phyloP scores from a whole-genome alignment of 2,888 invertebrate species.

The Choreutis nemorana region DNA sequence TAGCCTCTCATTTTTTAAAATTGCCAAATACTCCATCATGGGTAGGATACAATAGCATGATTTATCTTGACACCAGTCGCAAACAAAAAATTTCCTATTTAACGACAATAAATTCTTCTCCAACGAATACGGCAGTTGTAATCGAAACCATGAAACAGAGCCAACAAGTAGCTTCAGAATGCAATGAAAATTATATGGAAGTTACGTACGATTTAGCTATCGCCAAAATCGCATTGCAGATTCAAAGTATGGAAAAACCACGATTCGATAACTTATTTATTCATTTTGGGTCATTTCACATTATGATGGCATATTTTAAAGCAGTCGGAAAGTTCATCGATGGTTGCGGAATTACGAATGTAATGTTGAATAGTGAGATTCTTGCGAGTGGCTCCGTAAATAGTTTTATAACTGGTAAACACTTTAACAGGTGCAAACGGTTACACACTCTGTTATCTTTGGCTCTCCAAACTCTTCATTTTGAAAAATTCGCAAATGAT shows the following conservation, averaged over 20 bases:
- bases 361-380: slow-evolving; percentile 9
- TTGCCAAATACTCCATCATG: slow-evolving; percentile 15
- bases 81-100: slow-evolving; percentile 20
- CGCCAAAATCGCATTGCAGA: slow-evolving; percentile 12
- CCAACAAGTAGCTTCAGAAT: slow-evolving; percentile 16
- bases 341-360: slow-evolving; percentile 18
- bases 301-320: slow-evolving; percentile 19
- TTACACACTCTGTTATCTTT: slow-evolving; percentile 16
- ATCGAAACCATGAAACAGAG: slow-evolving; percentile 16
- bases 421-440: slow-evolving; percentile 22
- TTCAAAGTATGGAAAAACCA: slow-evolving; percentile 16
- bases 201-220: slow-evolving; percentile 22
- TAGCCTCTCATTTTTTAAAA: slow-evolving; percentile 10
- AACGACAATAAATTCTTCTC: slow-evolving; percentile 21
- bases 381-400: slow-evolving; percentile 17
- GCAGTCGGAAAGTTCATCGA: slow-evolving; percentile 20
- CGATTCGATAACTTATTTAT: slow-evolving; percentile 20
- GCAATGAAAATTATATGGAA: slow-evolving; percentile 14
- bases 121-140: slow-evolving; percentile 18
- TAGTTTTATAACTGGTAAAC: slow-evolving; percentile 19
- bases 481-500: slow-evolving; percentile 14
- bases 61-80: slow-evolving; percentile 13
- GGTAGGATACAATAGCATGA: slow-evolving; percentile 20
- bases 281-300: slow-evolving; percentile 20
- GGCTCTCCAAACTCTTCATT: slow-evolving; percentile 18